These are phyloP conservation scores for Pachyuromys duprasi DNA, from an alignment of 2,797 vertebrate genomes.

Conservation along the genomic window DNA sequence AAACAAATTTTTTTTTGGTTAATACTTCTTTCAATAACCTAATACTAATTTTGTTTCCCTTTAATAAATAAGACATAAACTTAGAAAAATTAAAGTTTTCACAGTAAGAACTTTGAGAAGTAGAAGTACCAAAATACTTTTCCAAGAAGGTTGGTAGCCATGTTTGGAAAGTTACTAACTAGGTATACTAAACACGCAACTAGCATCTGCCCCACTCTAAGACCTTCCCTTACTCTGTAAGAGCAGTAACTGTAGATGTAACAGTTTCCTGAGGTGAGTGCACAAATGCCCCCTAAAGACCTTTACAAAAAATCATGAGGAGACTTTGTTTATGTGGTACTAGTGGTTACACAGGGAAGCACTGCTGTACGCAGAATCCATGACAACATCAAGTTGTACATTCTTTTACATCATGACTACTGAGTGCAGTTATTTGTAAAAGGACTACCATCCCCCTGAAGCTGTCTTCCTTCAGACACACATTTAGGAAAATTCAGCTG, in stretches of 20 bases:
- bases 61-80: not conserved
- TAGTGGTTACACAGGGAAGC: not conserved
- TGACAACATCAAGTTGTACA: not conserved
- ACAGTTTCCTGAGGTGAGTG: not conserved
- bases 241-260: constrained; percentile 13
- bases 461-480: constrained; percentile 31
- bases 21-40: constrained; percentile 7
- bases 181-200: constrained; percentile 8
- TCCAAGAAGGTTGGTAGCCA: not conserved
- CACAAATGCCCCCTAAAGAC: constrained; percentile 10
- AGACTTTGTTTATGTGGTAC: not conserved
- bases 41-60: constrained; percentile 37
- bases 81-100: constrained; percentile 47
- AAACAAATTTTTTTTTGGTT: constrained; percentile 20
- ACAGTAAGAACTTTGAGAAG: constrained; percentile 10
- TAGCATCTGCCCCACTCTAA: not conserved
- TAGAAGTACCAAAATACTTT: constrained; percentile 9
- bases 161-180: constrained; percentile 46
- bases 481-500: not conserved
- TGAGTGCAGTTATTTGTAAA: constrained; percentile 43
- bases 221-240: constrained; percentile 17
- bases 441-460: constrained; percentile 38
- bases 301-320: constrained; percentile 48
- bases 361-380: not conserved
- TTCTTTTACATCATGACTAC: constrained; percentile 1